A percentile compares a stretch with the other conserved stretches of the same genome.
phyloP scores from a whole-genome alignment of 2,888 invertebrate species.

The Hypselothyrea guttata region DNA sequence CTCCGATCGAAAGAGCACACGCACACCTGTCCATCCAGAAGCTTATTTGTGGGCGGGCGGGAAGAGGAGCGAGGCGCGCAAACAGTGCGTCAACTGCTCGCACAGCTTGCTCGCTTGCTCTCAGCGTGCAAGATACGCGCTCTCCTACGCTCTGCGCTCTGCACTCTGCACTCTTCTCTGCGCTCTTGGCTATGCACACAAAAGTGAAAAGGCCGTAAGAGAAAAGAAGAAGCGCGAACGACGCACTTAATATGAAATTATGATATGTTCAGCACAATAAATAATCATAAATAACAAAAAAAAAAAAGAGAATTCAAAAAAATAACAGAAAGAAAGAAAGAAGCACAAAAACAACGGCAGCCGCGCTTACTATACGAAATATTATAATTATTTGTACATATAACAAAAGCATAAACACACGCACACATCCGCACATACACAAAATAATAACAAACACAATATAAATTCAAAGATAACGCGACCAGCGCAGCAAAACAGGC shows the following conservation, averaged over 20 bases:
- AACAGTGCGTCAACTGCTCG: slow-evolving; percentile 31
- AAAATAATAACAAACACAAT: slow-evolving; percentile 19
- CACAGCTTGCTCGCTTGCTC: slow-evolving; percentile 32
- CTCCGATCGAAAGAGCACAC: slow-evolving; percentile 25
- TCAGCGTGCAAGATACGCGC: not conserved
- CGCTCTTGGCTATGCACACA: slow-evolving; percentile 31
- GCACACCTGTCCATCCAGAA: slow-evolving; percentile 54
- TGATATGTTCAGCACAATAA: slow-evolving; percentile 43
- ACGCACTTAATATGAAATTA: slow-evolving; percentile 42
- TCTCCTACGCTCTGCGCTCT: slow-evolving; percentile 4
- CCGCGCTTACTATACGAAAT: too few species aligned
- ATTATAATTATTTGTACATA: not conserved
- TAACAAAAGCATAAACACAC: slow-evolving; percentile 8
- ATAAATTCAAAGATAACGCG: slow-evolving; percentile 16
- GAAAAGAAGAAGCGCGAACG: slow-evolving; percentile 20
- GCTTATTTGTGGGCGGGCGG: slow-evolving; percentile 28
- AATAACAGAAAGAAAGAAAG: slow-evolving; percentile 6
- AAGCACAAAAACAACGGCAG: not conserved
- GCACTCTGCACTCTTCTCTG: slow-evolving; percentile 27
- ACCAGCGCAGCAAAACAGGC: slow-evolving; percentile 23
- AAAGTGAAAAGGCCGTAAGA: slow-evolving; percentile 21
- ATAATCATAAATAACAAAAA: slow-evolving; percentile 50
- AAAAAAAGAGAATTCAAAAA: slow-evolving; percentile 6
- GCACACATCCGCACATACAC: not conserved
- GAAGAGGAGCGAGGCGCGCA: not conserved